phyloP scores from a whole-genome alignment of 2,797 vertebrate species.

The Enteromius argenteus region DNA sequence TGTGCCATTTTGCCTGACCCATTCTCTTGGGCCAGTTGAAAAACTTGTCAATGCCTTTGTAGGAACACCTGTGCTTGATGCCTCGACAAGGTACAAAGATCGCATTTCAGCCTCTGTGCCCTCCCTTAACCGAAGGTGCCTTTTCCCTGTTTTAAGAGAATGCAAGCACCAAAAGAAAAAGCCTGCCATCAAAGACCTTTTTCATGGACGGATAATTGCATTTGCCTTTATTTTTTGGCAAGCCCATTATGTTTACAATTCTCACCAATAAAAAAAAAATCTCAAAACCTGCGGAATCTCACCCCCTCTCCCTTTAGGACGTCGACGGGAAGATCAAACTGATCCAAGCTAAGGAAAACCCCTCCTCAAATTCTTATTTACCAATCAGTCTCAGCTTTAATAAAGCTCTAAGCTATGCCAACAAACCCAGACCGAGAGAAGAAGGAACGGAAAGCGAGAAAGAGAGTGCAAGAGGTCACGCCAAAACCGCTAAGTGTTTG shows the following conservation, averaged over 20 bases:
- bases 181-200: constrained; percentile 44
- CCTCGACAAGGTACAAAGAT: constrained; percentile 70
- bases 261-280: constrained; percentile 34
- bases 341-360: constrained; percentile 13
- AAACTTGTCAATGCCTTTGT: constrained; percentile 78
- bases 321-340: constrained; percentile 14
- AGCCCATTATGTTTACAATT: constrained; percentile 53
- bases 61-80: constrained; percentile 81
- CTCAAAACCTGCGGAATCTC: background rate
- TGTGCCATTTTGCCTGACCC: constrained; percentile 77
- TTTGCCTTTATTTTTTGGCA: constrained; percentile 51
- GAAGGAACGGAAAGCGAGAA: constrained; percentile 16
- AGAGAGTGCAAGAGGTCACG: constrained; percentile 54
- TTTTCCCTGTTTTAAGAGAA: constrained; percentile 47
- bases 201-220: constrained; percentile 42
- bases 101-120: constrained; percentile 72
- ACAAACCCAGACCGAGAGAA: constrained; percentile 31
- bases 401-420: constrained; percentile 41
- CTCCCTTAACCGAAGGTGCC: constrained; percentile 50
- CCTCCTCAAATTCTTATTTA: constrained; percentile 25
- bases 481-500: constrained; percentile 76
- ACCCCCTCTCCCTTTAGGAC: background rate
- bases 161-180: constrained; percentile 52
- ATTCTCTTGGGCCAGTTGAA: constrained; percentile 74
- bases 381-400: constrained; percentile 46